Conservation (phyloP, 2,888 invertebrate species). For the Nomada goodeniana region DNA sequence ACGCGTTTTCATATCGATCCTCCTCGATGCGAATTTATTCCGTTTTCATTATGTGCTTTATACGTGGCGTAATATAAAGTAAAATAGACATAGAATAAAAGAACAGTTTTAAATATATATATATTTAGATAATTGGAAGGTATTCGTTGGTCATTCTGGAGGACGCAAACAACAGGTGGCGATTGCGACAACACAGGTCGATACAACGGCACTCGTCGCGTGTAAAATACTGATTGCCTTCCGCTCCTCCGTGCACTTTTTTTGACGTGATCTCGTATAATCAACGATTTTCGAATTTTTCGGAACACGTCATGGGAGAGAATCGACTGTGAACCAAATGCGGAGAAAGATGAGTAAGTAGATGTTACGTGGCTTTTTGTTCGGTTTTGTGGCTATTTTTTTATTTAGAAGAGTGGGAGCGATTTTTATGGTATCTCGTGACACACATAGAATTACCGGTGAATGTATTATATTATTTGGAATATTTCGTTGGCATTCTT, state of each 20-base stretch:
- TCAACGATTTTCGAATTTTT: neutral
- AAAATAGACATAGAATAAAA: too few relatives aligned
- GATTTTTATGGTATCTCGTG: too few relatives aligned
- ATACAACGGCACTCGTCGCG: neutral
- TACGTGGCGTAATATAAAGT: too few relatives aligned
- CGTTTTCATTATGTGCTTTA: too few relatives aligned
- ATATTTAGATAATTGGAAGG: neutral
- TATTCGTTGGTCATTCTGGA: neutral
- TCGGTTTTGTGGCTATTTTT: neutral
- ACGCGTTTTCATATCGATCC: conserved; percentile 3
- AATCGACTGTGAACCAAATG: conserved; percentile 36
- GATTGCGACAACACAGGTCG: neutral
- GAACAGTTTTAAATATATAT: neutral
- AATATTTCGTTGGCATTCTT: neutral
- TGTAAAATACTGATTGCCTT: neutral
- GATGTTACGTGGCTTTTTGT: neutral
- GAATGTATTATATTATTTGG: neutral
- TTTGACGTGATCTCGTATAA: neutral
- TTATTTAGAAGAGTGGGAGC: too few relatives aligned
- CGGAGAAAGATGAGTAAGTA: conserved; percentile 63
- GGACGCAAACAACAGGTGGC: conserved; percentile 21
- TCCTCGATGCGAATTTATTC: neutral
- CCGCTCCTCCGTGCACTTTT: neutral
- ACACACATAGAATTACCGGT: too few relatives aligned
- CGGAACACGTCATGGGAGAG: conserved; percentile 53